phyloP scores from a whole-genome alignment of 2,797 vertebrate genomes.

The Diplodus sargus region DNA sequence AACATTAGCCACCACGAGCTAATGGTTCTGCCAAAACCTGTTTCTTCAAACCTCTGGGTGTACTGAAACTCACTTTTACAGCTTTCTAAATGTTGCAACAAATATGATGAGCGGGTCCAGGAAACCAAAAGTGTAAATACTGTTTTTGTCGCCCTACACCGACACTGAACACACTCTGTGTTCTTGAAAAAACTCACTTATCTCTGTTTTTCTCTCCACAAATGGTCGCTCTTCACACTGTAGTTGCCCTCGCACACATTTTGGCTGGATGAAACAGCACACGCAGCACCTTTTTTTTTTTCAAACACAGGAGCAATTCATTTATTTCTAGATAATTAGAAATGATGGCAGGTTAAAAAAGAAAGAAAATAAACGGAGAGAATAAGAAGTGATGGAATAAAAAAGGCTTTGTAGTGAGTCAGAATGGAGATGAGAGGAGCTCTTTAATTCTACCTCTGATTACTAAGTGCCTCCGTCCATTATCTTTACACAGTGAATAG shows the following conservation, averaged over 20 bases:
- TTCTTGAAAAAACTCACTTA: background rate
- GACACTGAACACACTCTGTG: background rate
- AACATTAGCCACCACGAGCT: background rate
- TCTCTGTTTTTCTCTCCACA: background rate
- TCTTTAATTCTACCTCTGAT: constrained; percentile 81
- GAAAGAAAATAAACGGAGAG: background rate
- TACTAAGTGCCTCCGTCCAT: constrained; percentile 82
- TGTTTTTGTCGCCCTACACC: background rate
- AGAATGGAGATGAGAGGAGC: constrained; percentile 75
- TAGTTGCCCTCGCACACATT: constrained; percentile 42
- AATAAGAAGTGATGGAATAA: constrained; percentile 65
- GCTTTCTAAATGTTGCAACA: background rate
- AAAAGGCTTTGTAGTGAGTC: constrained; percentile 76
- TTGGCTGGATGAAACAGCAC: constrained; percentile 62
- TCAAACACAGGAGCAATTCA: constrained; percentile 60
- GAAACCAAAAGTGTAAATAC: background rate
- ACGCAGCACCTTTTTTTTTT: constrained; percentile 62
- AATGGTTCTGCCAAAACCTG: background rate
- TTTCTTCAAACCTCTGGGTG: background rate
- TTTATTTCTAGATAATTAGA: constrained; percentile 78
- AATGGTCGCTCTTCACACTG: constrained; percentile 22
- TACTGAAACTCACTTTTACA: background rate
- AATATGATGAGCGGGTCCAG: background rate
- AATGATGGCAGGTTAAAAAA: constrained; percentile 71
- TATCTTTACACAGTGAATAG: constrained; percentile 81